Base-by-base conservation (phyloP, 2,797 vertebrate species). In the Xyrichtys novacula region DNA sequence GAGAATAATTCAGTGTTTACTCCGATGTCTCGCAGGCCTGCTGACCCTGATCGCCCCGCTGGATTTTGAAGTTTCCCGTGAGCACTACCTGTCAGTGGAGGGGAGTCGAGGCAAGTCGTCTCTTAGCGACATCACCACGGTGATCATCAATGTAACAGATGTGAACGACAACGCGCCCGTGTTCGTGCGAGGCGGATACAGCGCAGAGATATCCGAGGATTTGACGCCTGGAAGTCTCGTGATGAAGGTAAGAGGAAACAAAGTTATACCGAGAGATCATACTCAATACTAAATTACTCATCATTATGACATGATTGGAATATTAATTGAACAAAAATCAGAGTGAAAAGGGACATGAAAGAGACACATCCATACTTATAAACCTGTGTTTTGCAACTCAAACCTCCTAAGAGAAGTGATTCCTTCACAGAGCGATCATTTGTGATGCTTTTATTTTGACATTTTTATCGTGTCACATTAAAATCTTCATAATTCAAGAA, bases 81-180 rank as follows among this genome's bases (percentile, higher is more conserved):
- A 95, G 76, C 95, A 96, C 85, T 97, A 95, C 84, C 90, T 99
- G 81, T 97, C 97, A 7, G 86, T 99, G 0, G 97, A 99, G 72
- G 97, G 97, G 15, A 93, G 90, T 0, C 94, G 96, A 3, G 95
- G 94, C 36, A 94, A 92, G 80, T 94, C 95, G 5, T 91, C 95
- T 20, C 92, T 97, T 69, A 95, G 90, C 0, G 97, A 99, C 61
- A 87, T 96, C 67, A 93, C 95, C 80, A 97, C 93, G 8, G 90
- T 98, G 0, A 88, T 97, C 76, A 91, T 99, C 87, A 97, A 97
- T 48, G 87, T 99, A 83, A 98, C 95, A 0, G 98, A 99, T 44
- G 82, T 96, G 60, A 99, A 99, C 1, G 98, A 99, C 83, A 96
- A 99, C 2, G 48, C 87, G 0, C 98, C 98, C 0, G 87, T 85